Percentiles rank a stretch among this genome's conserved stretches.
Evolutionary conservation across 2,113 vertebrate species (phyloP).

Genomic region (Serinus canaria): DNA sequence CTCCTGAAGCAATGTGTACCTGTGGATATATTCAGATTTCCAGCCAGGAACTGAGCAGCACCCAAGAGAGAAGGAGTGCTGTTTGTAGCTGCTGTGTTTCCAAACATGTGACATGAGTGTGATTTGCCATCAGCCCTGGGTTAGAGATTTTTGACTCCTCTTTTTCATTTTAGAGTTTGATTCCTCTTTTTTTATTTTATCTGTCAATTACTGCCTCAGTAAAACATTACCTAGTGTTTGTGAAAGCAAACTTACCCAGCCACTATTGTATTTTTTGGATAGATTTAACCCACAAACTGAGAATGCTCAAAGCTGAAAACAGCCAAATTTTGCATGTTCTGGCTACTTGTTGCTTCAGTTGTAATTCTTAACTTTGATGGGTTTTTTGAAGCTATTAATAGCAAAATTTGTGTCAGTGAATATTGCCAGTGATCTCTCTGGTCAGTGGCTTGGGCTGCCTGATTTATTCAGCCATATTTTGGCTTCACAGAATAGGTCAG

Average conservation of each 20-base stretch:
- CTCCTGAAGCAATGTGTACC: neutral
- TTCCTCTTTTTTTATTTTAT: neutral
- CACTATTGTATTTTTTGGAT: accelerated
- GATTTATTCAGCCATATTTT: neutral
- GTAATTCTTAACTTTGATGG: neutral
- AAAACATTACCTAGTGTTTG: neutral
- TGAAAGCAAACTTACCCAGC: neutral
- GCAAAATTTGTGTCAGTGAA: neutral
- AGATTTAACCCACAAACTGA: neutral
- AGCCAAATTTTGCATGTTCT: neutral
- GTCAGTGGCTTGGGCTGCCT: neutral
- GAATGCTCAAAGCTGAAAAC: neutral
- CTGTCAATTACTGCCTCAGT: neutral
- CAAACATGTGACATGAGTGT: accelerated
- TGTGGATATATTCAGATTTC: neutral
- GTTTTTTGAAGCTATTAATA: neutral
- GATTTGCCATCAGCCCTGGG: neutral
- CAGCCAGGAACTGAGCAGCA: neutral
- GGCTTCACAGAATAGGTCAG: neutral
- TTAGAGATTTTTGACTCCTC: accelerated
- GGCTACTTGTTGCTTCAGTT: neutral
- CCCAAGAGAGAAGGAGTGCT: neutral
- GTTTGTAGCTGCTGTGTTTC: neutral
- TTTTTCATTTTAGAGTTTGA: neutral
- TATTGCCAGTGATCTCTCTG: neutral